Percentiles rank a stretch among this genome's conserved stretches.
phyloP scores from a whole-genome alignment of 2,797 vertebrate genomes.

The Limosa lapponica region DNA sequence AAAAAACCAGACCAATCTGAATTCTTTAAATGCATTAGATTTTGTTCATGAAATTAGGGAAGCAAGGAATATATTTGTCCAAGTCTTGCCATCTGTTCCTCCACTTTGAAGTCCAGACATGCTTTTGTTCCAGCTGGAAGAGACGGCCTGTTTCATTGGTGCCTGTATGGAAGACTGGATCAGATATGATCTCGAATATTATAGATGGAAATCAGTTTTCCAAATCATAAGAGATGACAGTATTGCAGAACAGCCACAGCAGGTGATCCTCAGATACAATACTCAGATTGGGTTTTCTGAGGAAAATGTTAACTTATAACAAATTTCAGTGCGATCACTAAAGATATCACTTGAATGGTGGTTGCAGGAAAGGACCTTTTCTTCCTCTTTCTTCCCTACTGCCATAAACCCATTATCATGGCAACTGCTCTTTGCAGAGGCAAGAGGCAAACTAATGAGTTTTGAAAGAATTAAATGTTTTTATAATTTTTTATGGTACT shows the following conservation, averaged over 20 bases:
- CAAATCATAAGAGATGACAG: neutral
- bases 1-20: neutral
- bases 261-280: neutral
- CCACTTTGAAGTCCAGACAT: neutral
- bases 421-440: neutral
- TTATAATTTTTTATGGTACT: neutral
- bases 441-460: neutral
- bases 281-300: neutral
- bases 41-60: neutral
- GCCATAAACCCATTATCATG: neutral
- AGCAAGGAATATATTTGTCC: neutral
- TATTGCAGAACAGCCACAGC: neutral
- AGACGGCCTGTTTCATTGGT: neutral
- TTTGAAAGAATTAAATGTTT: neutral
- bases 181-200: neutral
- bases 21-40: neutral
- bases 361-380: neutral
- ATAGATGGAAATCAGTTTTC: neutral
- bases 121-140: neutral
- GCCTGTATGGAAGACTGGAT: neutral
- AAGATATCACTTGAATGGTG: neutral
- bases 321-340: neutral
- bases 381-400: neutral
- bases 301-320: neutral
- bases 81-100: neutral